These are phyloP conservation scores for Laupala kohalensis DNA, from an alignment of 1,140 invertebrate genomes.

Conservation along the genomic window DNA sequence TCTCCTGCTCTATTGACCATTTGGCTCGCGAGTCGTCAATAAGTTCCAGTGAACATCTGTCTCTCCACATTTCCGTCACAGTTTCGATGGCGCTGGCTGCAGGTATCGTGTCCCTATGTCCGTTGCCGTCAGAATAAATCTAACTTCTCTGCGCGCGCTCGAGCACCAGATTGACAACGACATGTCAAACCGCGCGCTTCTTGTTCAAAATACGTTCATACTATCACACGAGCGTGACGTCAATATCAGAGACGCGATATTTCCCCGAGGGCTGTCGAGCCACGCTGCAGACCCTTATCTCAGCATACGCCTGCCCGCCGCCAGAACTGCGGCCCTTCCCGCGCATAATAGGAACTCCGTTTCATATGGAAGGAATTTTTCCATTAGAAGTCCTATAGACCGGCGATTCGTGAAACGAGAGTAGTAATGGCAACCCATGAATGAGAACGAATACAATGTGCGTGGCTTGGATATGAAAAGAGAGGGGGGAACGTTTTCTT, in stretches of 20 bases:
- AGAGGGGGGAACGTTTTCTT: too few species aligned
- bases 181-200: background rate
- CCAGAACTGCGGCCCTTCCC: too few species aligned
- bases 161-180: background rate
- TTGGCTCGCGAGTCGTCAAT: too few species aligned
- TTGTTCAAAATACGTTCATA: background rate
- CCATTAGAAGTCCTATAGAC: background rate
- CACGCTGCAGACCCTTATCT: background rate
- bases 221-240: background rate
- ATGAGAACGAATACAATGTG: background rate
- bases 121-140: background rate
- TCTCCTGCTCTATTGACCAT: too few species aligned
- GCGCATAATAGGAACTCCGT: background rate
- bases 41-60: too few species aligned
- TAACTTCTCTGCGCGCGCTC: background rate
- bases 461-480: background rate
- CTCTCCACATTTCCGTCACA: too few species aligned
- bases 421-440: background rate
- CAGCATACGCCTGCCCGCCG: background rate
- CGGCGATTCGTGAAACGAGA: background rate
- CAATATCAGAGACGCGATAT: background rate
- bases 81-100: too few species aligned
- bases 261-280: too few species aligned
- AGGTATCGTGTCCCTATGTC: background rate
- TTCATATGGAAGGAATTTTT: background rate